These are phyloP conservation scores for Hyposoter dolosus DNA, from an alignment of 2,888 invertebrate genomes.

Conservation along the genomic window DNA sequence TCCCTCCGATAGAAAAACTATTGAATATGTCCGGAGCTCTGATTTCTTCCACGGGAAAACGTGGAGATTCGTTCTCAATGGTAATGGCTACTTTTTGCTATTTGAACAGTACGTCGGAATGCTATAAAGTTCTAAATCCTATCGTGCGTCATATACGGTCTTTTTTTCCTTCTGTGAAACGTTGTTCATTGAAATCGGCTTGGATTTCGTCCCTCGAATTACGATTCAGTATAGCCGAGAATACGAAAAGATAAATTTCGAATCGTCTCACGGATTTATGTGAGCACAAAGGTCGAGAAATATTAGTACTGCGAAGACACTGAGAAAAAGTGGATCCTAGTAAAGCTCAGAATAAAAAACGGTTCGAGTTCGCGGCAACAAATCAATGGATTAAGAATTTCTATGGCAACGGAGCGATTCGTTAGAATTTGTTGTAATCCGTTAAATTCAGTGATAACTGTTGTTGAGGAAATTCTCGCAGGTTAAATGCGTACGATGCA, in stretches of 20 bases:
- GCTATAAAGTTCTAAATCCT: not conserved
- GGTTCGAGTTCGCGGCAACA: not conserved
- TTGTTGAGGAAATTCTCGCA: not conserved
- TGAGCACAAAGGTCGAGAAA: not conserved
- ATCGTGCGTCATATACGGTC: not conserved
- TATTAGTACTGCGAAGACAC: not conserved
- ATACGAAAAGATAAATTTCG: not conserved
- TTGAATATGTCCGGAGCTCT: not conserved
- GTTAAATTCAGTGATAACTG: not conserved
- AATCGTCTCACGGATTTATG: not conserved
- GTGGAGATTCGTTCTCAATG: not conserved
- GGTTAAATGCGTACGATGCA: not conserved
- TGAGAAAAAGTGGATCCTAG: not conserved
- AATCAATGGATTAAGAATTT: conserved; percentile 3
- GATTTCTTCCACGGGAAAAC: not conserved
- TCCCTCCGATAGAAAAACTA: not conserved
- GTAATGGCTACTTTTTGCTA: not conserved
- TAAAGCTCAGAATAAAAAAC: not conserved
- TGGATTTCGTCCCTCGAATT: not conserved
- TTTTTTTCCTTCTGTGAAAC: not conserved
- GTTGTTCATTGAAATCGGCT: not conserved
- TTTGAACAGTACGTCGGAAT: not conserved
- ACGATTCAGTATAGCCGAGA: not conserved
- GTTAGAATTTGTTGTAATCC: not conserved
- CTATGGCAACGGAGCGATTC: not conserved